A percentile compares a stretch with the other conserved stretches of the same genome.
Evolutionary conservation across 2,113 vertebrate genomes (phyloP).

Genomic region (Apteryx owenii): DNA sequence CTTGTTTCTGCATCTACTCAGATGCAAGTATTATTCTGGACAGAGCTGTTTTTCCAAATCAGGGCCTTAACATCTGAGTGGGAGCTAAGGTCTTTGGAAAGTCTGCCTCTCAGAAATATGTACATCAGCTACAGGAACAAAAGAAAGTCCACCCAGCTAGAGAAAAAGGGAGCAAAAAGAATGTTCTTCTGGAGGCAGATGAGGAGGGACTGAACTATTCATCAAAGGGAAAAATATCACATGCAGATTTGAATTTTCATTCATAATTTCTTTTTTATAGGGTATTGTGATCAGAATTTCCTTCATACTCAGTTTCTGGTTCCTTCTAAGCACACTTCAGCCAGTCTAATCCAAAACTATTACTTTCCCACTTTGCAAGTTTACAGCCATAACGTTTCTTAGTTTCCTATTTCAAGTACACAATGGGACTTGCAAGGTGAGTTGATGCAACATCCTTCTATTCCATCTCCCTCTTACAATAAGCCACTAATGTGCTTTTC

Average conservation of each 20-base stretch:
- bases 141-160: neutral
- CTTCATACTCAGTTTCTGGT: neutral
- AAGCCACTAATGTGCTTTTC: neutral
- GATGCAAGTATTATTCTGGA: no score
- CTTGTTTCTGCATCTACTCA: rapidly evolving
- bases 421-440: neutral
- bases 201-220: neutral
- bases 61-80: rapidly evolving
- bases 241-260: neutral
- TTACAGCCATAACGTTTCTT: neutral
- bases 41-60: neutral
- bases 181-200: neutral
- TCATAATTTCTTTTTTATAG: neutral
- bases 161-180: neutral
- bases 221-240: neutral
- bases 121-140: neutral
- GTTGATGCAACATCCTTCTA: neutral
- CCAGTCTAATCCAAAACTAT: neutral
- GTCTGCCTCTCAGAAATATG: neutral
- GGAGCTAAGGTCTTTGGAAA: neutral
- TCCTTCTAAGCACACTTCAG: neutral
- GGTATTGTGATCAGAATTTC: neutral
- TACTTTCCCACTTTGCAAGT: neutral
- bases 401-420: neutral
- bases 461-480: neutral